phyloP scores from a whole-genome alignment of 2,797 vertebrate species.

The Gila robusta region DNA sequence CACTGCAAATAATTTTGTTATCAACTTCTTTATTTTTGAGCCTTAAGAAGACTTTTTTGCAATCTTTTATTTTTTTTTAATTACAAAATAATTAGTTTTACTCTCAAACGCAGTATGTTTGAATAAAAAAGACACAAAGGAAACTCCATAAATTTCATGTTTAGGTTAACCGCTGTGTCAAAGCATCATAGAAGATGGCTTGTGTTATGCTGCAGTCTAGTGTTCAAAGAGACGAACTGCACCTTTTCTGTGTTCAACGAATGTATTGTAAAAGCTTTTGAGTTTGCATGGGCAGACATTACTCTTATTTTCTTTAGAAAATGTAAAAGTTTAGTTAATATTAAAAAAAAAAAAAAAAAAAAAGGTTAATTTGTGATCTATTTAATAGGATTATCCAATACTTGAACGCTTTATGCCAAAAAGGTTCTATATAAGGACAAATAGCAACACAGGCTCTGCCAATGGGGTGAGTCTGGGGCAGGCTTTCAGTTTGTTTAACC shows the following conservation, averaged over 20 bases:
- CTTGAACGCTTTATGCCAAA: too few species aligned
- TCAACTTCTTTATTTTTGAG: too few species aligned
- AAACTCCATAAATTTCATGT: not conserved
- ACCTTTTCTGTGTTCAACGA: not conserved
- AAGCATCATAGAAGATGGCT: not conserved
- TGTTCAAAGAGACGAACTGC: slow-evolving; percentile 38
- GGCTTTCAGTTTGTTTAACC: not conserved
- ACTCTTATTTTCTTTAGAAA: not conserved
- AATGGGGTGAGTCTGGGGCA: not conserved
- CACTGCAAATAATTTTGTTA: too few species aligned
- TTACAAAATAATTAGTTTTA: too few species aligned
- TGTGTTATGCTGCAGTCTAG: slow-evolving; percentile 42
- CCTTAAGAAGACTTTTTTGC: too few species aligned
- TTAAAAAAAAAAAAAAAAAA: not conserved
- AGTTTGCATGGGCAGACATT: not conserved
- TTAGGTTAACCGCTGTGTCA: not conserved
- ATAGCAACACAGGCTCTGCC: not conserved
- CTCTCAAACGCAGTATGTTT: too few species aligned
- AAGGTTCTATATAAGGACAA: not conserved
- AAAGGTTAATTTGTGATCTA: not conserved
- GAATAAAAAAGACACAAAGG: too few species aligned
- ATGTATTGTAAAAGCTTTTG: not conserved
- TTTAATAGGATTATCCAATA: not conserved
- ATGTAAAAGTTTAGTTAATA: not conserved
- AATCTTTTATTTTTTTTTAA: too few species aligned